Percentiles rank a stretch among this genome's conserved stretches.
Conservation (phyloP, 30 jellyfish, hydroid and myxozoan species). For the Aurelia sp. region DNA sequence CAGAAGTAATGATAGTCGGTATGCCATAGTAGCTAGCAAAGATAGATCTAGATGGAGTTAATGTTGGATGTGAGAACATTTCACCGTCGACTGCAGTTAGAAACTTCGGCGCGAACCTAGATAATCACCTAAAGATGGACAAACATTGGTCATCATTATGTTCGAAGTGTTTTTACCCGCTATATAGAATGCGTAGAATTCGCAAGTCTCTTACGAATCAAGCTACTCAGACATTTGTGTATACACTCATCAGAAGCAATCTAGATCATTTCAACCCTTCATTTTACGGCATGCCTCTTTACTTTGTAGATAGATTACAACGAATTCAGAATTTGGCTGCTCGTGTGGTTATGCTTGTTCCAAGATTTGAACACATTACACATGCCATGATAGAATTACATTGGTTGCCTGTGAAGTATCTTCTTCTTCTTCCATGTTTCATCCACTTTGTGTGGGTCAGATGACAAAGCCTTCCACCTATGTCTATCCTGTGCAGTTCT, state of each 20-base stretch:
- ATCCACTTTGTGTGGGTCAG: too few relatives aligned
- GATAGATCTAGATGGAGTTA: constrained; percentile 37
- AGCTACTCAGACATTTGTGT: constrained; percentile 25
- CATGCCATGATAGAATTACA: constrained; percentile 22
- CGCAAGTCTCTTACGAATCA: constrained; percentile 29
- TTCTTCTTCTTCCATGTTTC: too few relatives aligned
- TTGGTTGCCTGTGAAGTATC: constrained; percentile 37
- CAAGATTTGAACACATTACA: constrained; percentile 54
- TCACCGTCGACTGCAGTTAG: constrained; percentile 34
- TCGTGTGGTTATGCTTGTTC: constrained; percentile 40
- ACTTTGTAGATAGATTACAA: constrained; percentile 41
- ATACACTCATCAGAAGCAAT: constrained; percentile 41
- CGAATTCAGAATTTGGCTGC: constrained; percentile 65
- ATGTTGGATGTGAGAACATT: constrained; percentile 48
- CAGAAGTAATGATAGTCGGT: constrained; percentile 49
- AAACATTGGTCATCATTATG: constrained; percentile 30
- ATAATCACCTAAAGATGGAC: constrained; percentile 43
- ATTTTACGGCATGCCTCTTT: constrained; percentile 50
- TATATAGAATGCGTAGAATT: constrained; percentile 37
- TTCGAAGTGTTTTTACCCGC: constrained; percentile 11
- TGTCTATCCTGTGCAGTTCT: too few relatives aligned
- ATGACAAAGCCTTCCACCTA: too few relatives aligned
- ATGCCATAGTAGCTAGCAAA: constrained; percentile 57
- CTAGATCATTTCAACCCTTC: constrained; percentile 44
- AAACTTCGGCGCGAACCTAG: constrained; percentile 53